Evolutionary conservation across 2,113 vertebrate genomes (phyloP).

Genomic region (Brachyhypopomus occidentalis): DNA sequence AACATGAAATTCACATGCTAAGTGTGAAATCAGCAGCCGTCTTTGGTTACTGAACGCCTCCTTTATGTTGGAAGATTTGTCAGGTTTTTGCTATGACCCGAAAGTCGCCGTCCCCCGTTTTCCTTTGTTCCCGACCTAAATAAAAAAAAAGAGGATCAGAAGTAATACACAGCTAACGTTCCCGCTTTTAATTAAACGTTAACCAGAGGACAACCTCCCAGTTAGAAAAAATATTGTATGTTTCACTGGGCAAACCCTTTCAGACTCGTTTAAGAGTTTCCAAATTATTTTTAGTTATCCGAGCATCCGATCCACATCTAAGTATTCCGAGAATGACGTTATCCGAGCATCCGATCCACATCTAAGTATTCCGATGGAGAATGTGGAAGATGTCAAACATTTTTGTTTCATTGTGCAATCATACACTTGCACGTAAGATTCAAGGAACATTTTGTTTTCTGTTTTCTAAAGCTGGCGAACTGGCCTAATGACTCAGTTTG

Average conservation of each 20-base stretch:
- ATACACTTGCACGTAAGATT: background rate
- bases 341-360: too few relatives aligned
- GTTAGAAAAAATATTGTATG: background rate
- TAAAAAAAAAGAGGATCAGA: background rate
- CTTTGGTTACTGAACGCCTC: background rate
- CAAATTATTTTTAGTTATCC: too few relatives aligned
- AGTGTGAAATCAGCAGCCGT: background rate
- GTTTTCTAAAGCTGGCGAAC: background rate
- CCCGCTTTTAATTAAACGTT: background rate
- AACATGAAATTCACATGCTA: background rate
- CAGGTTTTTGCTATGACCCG: too few relatives aligned
- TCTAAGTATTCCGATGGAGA: too few relatives aligned
- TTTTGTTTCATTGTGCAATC: background rate
- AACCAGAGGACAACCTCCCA: background rate
- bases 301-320: too few relatives aligned
- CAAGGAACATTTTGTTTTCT: background rate
- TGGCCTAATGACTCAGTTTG: constrained; percentile 49
- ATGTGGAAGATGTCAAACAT: too few relatives aligned
- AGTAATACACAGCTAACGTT: background rate
- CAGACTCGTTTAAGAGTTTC: too few relatives aligned
- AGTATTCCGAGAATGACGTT: too few relatives aligned
- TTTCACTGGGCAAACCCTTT: too few relatives aligned
- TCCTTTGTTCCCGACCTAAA: constrained; percentile 1
- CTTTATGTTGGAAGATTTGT: too few relatives aligned
- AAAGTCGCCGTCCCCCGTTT: background rate